A percentile compares a stretch with the other conserved stretches of the same genome.
Evolutionary conservation across 2,113 vertebrate genomes (phyloP).

Genomic region (Ovis canadensis): DNA sequence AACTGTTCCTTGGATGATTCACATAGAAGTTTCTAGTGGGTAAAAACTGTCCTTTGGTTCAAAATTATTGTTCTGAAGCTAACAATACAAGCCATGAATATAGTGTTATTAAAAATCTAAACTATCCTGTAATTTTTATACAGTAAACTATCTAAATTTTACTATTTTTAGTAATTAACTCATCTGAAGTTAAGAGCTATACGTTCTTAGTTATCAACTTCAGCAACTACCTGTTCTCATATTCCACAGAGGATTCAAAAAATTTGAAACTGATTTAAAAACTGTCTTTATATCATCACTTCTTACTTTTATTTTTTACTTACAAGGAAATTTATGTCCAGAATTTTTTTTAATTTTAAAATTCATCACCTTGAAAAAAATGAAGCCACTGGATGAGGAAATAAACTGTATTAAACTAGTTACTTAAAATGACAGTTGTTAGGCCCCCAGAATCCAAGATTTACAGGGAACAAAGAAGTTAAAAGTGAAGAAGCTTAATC

Average conservation of each 20-base stretch:
- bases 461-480: background rate
- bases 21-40: background rate
- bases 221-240: background rate
- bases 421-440: background rate
- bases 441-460: slow-evolving; percentile 3
- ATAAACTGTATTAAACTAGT: background rate
- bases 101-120: background rate
- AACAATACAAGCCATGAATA: background rate
- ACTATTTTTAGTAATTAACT: background rate
- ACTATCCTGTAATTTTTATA: background rate
- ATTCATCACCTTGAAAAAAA: slow-evolving; percentile 18
- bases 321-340: background rate
- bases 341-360: background rate
- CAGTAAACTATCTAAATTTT: background rate
- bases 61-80: background rate
- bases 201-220: background rate
- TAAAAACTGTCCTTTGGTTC: background rate
- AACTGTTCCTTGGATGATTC: background rate
- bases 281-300: background rate
- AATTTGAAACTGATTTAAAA: background rate
- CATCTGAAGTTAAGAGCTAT: background rate
- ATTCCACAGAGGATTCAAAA: background rate
- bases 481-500: background rate
- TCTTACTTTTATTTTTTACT: background rate
- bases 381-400: background rate